Conservation (phyloP, 2,888 invertebrate genomes). For the Elaeidobius kamerunicus region DNA sequence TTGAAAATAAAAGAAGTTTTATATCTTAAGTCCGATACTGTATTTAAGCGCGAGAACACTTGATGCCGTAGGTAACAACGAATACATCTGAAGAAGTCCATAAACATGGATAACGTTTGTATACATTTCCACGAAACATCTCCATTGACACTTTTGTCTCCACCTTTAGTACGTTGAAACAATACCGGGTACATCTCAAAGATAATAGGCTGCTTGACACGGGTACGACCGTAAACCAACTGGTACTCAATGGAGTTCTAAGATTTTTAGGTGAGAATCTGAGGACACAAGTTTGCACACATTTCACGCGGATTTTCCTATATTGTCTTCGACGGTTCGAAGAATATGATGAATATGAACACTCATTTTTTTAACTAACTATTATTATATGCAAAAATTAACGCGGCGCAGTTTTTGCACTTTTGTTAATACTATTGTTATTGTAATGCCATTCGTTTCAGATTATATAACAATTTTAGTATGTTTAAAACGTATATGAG, state of each 20-base stretch:
- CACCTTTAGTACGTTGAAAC: conserved; percentile 16
- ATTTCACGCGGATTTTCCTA: conserved; percentile 23
- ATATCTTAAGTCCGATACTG: too few relatives aligned
- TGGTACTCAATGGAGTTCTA: conserved; percentile 23
- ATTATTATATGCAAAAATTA: not conserved
- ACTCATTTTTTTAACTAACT: not conserved
- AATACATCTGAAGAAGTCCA: conserved; percentile 10
- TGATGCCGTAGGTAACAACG: not conserved
- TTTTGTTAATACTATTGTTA: too few relatives aligned
- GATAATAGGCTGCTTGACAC: conserved; percentile 24
- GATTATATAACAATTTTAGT: too few relatives aligned
- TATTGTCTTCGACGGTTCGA: conserved; percentile 14
- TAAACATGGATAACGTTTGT: conserved; percentile 12
- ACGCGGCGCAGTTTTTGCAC: too few relatives aligned
- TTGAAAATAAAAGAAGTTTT: conserved; percentile 7
- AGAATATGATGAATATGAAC: not conserved
- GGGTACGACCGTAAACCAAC: conserved; percentile 19
- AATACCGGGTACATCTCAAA: conserved; percentile 22
- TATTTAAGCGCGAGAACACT: too few relatives aligned
- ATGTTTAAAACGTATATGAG: too few relatives aligned
- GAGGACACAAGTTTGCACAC: conserved; percentile 24
- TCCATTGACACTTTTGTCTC: conserved; percentile 25
- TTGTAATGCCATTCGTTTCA: too few relatives aligned
- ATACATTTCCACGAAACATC: conserved; percentile 20
- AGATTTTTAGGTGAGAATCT: conserved; percentile 18